Percentiles rank a stretch among this genome's conserved stretches.
Evolutionary conservation across 2,113 vertebrate species (phyloP).

Genomic region (Nycticebus coucang): DNA sequence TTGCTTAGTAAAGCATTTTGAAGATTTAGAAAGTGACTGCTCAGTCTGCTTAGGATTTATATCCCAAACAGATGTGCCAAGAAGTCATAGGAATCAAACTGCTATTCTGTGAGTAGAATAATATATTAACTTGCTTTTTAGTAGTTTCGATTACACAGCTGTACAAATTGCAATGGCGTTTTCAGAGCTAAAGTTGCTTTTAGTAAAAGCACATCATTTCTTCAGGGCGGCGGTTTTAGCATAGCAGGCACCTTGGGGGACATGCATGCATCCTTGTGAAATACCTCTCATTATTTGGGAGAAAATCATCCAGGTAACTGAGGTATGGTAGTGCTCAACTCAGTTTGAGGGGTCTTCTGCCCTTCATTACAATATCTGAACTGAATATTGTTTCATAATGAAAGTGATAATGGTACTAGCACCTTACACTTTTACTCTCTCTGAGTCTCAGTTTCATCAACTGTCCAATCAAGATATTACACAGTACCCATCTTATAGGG

Average conservation of each 20-base stretch:
- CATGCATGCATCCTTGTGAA: not conserved
- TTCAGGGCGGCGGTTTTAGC: constrained; percentile 23
- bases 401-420: not conserved
- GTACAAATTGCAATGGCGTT: constrained; percentile 71
- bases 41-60: constrained; percentile 84
- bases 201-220: constrained; percentile 42
- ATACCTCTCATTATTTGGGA: not conserved
- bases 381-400: not conserved
- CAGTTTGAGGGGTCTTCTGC: constrained; percentile 15
- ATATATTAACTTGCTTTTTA: constrained; percentile 81
- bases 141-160: constrained; percentile 80
- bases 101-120: constrained; percentile 77
- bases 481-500: not conserved
- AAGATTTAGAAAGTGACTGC: constrained; percentile 81
- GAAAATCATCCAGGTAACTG: not conserved
- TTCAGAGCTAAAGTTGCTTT: constrained; percentile 63
- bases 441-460: not conserved
- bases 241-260: not conserved
- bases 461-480: not conserved
- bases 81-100: constrained; percentile 83
- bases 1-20: constrained; percentile 80
- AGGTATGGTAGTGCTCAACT: not conserved
- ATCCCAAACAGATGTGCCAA: constrained; percentile 83
- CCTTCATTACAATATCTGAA: not conserved
- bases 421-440: not conserved